phyloP scores from a whole-genome alignment of 2,797 vertebrate species.

The Enteromius trimaculatus region DNA sequence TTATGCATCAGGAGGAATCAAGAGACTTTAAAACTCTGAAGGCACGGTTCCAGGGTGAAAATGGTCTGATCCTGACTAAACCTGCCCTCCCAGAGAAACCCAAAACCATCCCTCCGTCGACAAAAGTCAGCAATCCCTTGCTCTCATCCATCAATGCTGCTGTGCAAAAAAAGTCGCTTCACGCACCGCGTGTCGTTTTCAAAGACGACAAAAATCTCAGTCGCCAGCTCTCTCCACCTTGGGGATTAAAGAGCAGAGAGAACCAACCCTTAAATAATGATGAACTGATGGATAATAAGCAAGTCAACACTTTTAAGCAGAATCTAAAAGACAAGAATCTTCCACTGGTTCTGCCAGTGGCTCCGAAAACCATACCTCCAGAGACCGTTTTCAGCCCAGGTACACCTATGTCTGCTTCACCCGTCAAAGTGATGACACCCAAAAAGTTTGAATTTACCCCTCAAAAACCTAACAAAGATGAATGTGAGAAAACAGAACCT shows the following conservation, averaged over 20 bases:
- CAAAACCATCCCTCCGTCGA: conserved; percentile 62
- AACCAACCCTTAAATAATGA: conserved; percentile 43
- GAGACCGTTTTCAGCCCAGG: not conserved
- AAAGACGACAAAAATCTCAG: conserved; percentile 70
- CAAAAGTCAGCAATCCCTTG: conserved; percentile 73
- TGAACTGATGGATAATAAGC: conserved; percentile 54
- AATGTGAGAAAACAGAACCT: conserved; percentile 50
- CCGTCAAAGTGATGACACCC: conserved; percentile 57
- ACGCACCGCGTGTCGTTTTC: conserved; percentile 75
- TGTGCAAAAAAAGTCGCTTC: conserved; percentile 47
- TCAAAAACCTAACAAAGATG: conserved; percentile 53
- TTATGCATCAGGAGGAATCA: conserved; percentile 74
- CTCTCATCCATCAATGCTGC: conserved; percentile 70
- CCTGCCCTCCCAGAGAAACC: conserved; percentile 65
- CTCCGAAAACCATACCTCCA: conserved; percentile 3
- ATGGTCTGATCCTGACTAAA: conserved; percentile 59
- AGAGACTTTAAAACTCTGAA: conserved; percentile 82
- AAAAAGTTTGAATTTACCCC: conserved; percentile 68
- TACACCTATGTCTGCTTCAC: conserved; percentile 46
- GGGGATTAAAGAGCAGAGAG: conserved; percentile 51
- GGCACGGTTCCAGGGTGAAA: conserved; percentile 84
- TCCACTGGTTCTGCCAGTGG: conserved; percentile 8
- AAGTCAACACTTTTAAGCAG: conserved; percentile 50
- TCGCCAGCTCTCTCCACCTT: conserved; percentile 24
- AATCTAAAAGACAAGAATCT: conserved; percentile 63